Percentiles rank a stretch among this genome's conserved stretches.
Evolutionary conservation across 23 tunicate species (phyloP).

Genomic region (Phallusia fumigata): DNA sequence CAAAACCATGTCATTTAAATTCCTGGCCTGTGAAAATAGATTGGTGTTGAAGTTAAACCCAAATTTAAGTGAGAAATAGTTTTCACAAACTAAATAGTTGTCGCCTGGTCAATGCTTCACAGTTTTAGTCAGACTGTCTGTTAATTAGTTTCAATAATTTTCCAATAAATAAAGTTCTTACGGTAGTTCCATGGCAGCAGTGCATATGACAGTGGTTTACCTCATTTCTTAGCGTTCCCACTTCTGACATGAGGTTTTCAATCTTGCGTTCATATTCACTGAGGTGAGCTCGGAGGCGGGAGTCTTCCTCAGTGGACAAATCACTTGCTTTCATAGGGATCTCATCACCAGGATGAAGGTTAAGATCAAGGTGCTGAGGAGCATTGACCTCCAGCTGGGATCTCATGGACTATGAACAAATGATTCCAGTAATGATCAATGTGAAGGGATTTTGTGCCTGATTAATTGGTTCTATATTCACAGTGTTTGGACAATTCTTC

Average conservation of each 20-base stretch:
- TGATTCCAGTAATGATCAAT: too few species aligned
- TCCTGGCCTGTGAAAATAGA: neutral
- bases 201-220: neutral
- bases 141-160: too few species aligned
- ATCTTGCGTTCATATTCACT: conserved; percentile 76
- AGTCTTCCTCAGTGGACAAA: conserved; percentile 68
- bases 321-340: conserved; percentile 50
- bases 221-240: conserved; percentile 84
- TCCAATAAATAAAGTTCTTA: too few species aligned
- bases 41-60: neutral
- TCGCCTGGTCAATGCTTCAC: too few species aligned
- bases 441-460: too few species aligned
- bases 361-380: conserved; percentile 1
- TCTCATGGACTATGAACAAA: conserved; percentile 39
- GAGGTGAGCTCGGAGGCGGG: conserved; percentile 57
- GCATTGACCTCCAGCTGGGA: conserved; percentile 60
- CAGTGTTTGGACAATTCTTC: too few species aligned
- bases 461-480: too few species aligned
- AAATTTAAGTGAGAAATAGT: neutral
- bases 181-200: too few species aligned
- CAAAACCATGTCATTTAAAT: neutral
- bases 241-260: conserved; percentile 86
- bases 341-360: conserved; percentile 11
- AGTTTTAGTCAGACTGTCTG: too few species aligned
- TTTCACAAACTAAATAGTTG: neutral